Percentiles rank a stretch among this genome's conserved stretches.
Conservation (phyloP, 2,888 invertebrate genomes). For the Phengaris alcon region DNA sequence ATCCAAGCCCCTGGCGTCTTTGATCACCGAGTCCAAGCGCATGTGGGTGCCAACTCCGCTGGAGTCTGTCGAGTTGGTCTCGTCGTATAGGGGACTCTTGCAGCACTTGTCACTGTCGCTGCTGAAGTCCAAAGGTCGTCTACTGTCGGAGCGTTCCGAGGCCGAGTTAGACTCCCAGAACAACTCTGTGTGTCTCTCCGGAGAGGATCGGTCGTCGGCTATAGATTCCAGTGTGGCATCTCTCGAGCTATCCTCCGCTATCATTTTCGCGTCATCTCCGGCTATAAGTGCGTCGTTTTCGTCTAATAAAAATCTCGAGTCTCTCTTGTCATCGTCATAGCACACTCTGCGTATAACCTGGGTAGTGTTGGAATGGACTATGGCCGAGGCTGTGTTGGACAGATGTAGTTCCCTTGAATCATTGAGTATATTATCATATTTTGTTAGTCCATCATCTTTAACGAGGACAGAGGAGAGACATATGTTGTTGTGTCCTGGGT, state of each 20-base stretch:
- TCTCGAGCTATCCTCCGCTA: constrained; percentile 59
- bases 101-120: constrained; percentile 75
- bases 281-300: constrained; percentile 56
- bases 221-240: constrained; percentile 57
- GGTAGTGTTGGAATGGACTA: constrained; percentile 64
- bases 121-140: constrained; percentile 63
- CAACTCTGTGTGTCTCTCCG: constrained; percentile 63
- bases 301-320: constrained; percentile 54
- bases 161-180: constrained; percentile 73
- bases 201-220: constrained; percentile 58
- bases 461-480: constrained; percentile 59
- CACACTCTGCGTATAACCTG: constrained; percentile 70
- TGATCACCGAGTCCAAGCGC: constrained; percentile 72
- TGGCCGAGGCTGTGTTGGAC: constrained; percentile 61
- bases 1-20: constrained; percentile 59
- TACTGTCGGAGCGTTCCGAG: constrained; percentile 59
- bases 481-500: constrained; percentile 54
- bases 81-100: constrained; percentile 68
- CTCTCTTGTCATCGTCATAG: constrained; percentile 57
- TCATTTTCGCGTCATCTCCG: constrained; percentile 59
- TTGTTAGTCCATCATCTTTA: constrained; percentile 60
- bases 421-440: constrained; percentile 60
- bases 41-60: constrained; percentile 61
- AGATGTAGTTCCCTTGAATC: constrained; percentile 62
- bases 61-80: constrained; percentile 68